Base-by-base conservation (phyloP, 2,113 vertebrate genomes). In the Campylomormyrus numenius region DNA sequence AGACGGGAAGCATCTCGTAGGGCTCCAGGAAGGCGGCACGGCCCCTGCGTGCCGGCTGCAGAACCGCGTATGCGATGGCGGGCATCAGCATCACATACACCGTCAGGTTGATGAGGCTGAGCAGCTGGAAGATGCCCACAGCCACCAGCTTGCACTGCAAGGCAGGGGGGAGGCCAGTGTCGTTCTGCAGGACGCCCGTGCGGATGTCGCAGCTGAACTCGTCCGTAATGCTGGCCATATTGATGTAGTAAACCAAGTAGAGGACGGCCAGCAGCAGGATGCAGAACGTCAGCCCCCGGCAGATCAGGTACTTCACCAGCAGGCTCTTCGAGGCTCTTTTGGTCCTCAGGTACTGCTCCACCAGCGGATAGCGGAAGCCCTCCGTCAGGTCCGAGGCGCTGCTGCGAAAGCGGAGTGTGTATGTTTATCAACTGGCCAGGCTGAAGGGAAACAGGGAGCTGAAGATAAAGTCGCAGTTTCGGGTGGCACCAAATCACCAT, bases 111-210 rank as follows among this genome's bases (percentile, higher is more conserved):
- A 99, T 97, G 0, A 95, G 93, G 91, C 98, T 98, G 90, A 99
- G 97, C 87, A 99, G 90, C 92, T 95, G 96, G 95, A 99, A 99
- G 92, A 99, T 93, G 27, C 98, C 97, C 3, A 98, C 98, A 0
- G 98, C 96, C 13, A 99, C 95, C 88, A 99, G 97, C 88, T 99
- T 99, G 91, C 98, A 99, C 94, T 98, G 98, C 88, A 99, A 90
- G 45, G 88, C 92, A 0, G 96, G 94, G 0, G 98, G 98, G 58
- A 99, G 89, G 0, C 89, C 17, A 5, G 95, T 96, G 94, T 98
- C 97, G 0, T 96, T 96, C 39, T 90, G 92, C 1, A 99, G 94
- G 84, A 98, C 95, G 1, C 98, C 98, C 0, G 97, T 96, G 1
- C 97, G 97, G 93, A 99, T 96, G 90, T 89, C 92, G 92, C 98